These are phyloP conservation scores for Entelurus aequoreus DNA, from an alignment of 2,113 vertebrate genomes.

Conservation along the genomic window DNA sequence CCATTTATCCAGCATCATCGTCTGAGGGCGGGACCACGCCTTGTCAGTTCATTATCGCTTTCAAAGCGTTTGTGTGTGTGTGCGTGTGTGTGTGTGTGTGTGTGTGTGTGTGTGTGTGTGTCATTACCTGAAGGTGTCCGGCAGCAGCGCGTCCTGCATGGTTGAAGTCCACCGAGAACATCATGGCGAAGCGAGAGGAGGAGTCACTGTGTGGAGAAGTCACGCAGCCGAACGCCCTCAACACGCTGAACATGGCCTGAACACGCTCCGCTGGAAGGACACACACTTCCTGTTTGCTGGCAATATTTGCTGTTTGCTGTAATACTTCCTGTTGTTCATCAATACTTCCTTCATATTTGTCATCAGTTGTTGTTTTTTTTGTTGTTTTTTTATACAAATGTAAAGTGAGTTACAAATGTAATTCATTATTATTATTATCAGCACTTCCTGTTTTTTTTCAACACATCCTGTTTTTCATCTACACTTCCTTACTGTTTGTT, in stretches of 20 bases:
- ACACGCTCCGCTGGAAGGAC: slow-evolving; percentile 81
- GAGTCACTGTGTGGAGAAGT: slow-evolving; percentile 66
- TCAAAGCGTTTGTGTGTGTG: not conserved
- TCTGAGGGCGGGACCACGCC: slow-evolving; percentile 64
- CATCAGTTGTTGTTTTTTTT: no score
- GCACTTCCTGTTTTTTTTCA: no score
- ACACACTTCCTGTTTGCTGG: not conserved
- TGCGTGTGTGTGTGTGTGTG: not conserved
- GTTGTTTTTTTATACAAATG: no score
- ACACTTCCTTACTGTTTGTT: no score
- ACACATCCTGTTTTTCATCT: no score
- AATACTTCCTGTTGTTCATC: no score
- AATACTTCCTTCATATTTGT: no score
- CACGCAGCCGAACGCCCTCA: slow-evolving; percentile 84
- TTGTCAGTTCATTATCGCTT: not conserved
- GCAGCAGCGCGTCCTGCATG: slow-evolving; percentile 77
- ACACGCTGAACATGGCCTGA: slow-evolving; percentile 83
- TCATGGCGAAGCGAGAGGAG: slow-evolving; percentile 83
- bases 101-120: slow-evolving; percentile 3
- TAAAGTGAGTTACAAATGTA: no score
- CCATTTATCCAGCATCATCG: slow-evolving; percentile 86
- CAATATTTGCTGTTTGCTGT: no score
- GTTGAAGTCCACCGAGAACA: slow-evolving; percentile 87
- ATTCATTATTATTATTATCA: no score
- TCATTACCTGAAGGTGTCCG: slow-evolving; percentile 85